Evolutionary conservation across 2,797 vertebrate genomes (phyloP).

Genomic region (Aldrovandia affinis): DNA sequence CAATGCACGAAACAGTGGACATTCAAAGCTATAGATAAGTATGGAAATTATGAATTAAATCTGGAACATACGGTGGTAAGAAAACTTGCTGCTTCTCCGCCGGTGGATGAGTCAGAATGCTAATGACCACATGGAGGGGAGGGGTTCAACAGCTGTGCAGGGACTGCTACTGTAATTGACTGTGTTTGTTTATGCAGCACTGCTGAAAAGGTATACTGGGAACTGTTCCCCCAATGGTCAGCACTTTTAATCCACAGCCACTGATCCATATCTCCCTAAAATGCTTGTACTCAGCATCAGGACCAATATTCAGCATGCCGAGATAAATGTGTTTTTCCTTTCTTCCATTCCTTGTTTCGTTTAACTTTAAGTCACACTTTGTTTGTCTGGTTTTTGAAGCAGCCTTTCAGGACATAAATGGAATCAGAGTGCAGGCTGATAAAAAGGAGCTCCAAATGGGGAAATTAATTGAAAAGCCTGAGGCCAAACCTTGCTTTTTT

Average conservation of each 20-base stretch:
- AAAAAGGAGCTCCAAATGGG: slow-evolving; percentile 33
- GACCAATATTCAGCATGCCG: slow-evolving; percentile 36
- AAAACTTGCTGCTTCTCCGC: not conserved
- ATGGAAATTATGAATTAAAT: not conserved
- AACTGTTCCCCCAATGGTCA: slow-evolving; percentile 45
- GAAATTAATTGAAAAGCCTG: slow-evolving; percentile 46
- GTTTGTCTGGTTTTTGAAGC: slow-evolving; percentile 30
- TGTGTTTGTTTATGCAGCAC: slow-evolving; percentile 48
- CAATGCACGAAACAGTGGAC: too few species aligned
- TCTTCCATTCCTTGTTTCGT: not conserved
- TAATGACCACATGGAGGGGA: not conserved
- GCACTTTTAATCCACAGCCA: slow-evolving; percentile 46
- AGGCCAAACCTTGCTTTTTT: slow-evolving; percentile 46
- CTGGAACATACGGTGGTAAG: not conserved
- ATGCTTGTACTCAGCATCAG: slow-evolving; percentile 19
- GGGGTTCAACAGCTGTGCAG: not conserved
- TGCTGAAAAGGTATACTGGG: slow-evolving; percentile 24
- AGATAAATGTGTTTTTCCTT: slow-evolving; percentile 35
- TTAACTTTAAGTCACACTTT: slow-evolving; percentile 33
- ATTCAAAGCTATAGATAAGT: too few species aligned
- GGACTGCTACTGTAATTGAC: slow-evolving; percentile 44
- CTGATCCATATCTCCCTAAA: slow-evolving; percentile 45
- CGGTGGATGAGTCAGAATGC: not conserved
- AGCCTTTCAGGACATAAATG: slow-evolving; percentile 27
- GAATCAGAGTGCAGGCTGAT: slow-evolving; percentile 13